These are phyloP conservation scores for Heteromormyrus szaboi DNA, from an alignment of 2,797 vertebrate genomes.

Conservation along the genomic window DNA sequence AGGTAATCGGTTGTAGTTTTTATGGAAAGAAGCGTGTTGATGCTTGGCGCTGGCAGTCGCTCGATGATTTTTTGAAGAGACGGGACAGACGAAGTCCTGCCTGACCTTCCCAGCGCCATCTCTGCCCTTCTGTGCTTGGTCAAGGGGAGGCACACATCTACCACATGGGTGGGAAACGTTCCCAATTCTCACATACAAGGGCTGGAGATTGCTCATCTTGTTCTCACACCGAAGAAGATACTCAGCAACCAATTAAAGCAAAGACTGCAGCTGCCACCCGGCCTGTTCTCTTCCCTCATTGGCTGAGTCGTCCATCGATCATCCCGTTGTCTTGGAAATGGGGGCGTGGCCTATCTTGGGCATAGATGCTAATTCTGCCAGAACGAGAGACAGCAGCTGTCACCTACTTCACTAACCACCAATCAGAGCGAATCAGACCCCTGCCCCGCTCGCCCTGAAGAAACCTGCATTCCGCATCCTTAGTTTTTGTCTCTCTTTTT, in stretches of 20 bases:
- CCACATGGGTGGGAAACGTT: background rate
- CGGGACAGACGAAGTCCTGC: background rate
- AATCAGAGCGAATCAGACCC: background rate
- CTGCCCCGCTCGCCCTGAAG: background rate
- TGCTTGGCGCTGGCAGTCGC: background rate
- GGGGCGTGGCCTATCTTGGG: background rate
- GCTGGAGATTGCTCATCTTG: background rate
- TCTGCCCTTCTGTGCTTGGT: background rate
- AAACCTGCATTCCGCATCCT: background rate
- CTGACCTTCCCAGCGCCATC: background rate
- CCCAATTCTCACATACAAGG: background rate
- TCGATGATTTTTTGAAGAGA: background rate
- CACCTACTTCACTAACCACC: background rate
- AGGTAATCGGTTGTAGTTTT: background rate
- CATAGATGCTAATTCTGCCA: background rate
- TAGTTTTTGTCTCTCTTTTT: background rate
- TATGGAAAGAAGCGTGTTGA: background rate
- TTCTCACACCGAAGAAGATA: background rate
- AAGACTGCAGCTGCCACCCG: background rate
- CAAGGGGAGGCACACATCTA: background rate
- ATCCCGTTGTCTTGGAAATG: background rate
- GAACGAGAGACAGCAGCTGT: background rate
- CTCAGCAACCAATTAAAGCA: background rate
- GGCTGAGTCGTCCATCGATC: background rate
- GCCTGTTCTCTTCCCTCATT: background rate